Evolutionary conservation across 1,140 invertebrate genomes (phyloP), one percentile per base, ranked within the genome.

Genomic region (Globodera rostochiensis): DNA sequence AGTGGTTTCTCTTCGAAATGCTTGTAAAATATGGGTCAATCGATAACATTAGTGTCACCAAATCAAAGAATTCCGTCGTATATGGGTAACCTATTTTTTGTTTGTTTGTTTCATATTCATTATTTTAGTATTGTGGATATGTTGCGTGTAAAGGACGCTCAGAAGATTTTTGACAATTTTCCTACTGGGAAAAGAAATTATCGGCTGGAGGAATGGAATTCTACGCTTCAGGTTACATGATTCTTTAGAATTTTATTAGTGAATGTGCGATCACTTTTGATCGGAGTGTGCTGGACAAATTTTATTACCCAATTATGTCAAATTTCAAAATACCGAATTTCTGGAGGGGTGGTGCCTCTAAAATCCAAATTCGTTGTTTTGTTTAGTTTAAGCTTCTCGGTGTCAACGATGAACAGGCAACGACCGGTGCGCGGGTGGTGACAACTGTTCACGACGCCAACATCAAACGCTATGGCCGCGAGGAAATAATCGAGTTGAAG

Each of bases 1-100:
- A 76, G 74, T 76, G 74, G 74, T 57, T 64, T 76, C 66, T 76
- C 13, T 76, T 49, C 53, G 74, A 76, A 53, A 19, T 76, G 45
- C 46, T 76, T 19, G 46, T n/a, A 19, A 76, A 57, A 6, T 57
- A 76, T 76, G 74, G 74, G 45, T 15, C 74, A 7, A 76, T 76
- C 19, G 74, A 76, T 4, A 76, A 76, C 46, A 76, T 76, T 57
- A 45, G 7, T 7, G 13, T 76, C 46, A 57, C 57, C n/a, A 64
- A 15, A 19, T 76, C 74, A 1, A 76, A 76, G n/a, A 57, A 53
- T 57, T 57, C 47, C 19, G 66, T 50, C 46, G 50, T 76, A 19
- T 76, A 76, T 76, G 74, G 74, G 74, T 76, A 19, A 64, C 36
- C 1, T 36, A 36, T 36, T 36, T 36, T 36, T 36, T 11, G 11